Base-by-base conservation (phyloP, 2,888 invertebrate species). In the Limnephilus rhombicus region DNA sequence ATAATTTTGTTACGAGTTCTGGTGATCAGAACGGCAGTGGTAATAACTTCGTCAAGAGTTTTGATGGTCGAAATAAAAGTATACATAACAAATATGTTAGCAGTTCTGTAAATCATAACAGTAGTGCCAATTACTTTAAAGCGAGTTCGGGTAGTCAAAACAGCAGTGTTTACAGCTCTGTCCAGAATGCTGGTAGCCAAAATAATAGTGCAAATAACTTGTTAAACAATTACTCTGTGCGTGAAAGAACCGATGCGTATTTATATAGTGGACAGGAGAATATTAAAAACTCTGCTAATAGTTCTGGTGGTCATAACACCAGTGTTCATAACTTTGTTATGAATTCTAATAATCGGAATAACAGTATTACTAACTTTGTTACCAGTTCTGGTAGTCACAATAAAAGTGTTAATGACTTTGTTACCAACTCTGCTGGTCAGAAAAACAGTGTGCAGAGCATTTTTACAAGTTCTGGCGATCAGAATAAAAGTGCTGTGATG, bases 401-500 rank as follows among this genome's bases (percentile, higher is more conserved):
- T 1, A 24, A 68, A 7, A 68, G 68, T 68, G 24, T 7, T 68
- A 68, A 68, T 68, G 24, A 68, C 68, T n/a, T 68, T 68, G 7
- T 68, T 24, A 68, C 24, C 1, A 68, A 2, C 5, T 24, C 68
- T 24, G 24, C 24, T 68, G 24, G 24, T 68, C 68, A 24, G 24
- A 24, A 68, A 68, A 68, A 29, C 83, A 83, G 31, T 37, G 37
- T 83, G 5, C 37, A 83, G 37, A 83, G 34, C 24, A 37, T 41
- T 18, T 83, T 41, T 37, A 83, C 37, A 9, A 83, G 37, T 37
- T 37, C 37, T 37, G 24, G 9, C 3, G 34, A 18, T 9, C 18
- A 83, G 45, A 86, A 86, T n/a, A 86, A 86, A 9, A 86, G 86
- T 45, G 37, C 34, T 37, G n/a, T 37, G 37, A 85, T 45, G 7